Conservation (phyloP, 2,888 invertebrate species). For the Blomia tropicalis region DNA sequence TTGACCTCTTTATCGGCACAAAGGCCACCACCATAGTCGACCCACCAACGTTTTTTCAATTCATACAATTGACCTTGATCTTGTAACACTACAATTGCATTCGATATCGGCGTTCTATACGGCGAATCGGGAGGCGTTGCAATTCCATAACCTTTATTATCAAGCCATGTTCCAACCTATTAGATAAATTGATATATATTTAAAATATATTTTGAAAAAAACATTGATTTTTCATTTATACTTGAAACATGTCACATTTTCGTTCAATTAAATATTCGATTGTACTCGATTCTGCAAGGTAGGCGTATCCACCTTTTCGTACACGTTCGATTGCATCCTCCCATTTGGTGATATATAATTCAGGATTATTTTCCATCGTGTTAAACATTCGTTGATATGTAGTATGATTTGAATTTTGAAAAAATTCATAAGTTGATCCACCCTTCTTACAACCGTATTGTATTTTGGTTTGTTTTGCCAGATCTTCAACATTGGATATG, state of each 20-base stretch:
- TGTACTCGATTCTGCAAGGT: slow-evolving; percentile 39
- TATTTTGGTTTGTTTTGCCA: slow-evolving; percentile 30
- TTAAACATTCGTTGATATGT: slow-evolving; percentile 41
- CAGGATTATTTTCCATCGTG: slow-evolving; percentile 35
- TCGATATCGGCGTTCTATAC: slow-evolving; percentile 77
- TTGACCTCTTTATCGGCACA: slow-evolving; percentile 23
- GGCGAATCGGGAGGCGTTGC: slow-evolving; percentile 55
- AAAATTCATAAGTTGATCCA: slow-evolving; percentile 32
- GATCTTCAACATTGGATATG: slow-evolving; percentile 36
- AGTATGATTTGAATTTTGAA: slow-evolving; percentile 37
- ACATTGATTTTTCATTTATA: too few species aligned
- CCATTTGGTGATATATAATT: slow-evolving; percentile 36
- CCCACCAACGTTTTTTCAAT: slow-evolving; percentile 96
- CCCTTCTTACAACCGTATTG: slow-evolving; percentile 25
- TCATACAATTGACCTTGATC: slow-evolving; percentile 70
- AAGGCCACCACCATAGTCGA: slow-evolving; percentile 38
- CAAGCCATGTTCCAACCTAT: slow-evolving; percentile 34
- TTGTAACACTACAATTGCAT: slow-evolving; percentile 80
- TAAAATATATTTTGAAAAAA: too few species aligned
- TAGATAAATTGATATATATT: too few species aligned
- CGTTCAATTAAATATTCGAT: slow-evolving; percentile 40
- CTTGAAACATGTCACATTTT: slow-evolving; percentile 41
- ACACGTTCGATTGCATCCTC: slow-evolving; percentile 50
- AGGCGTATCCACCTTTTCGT: slow-evolving; percentile 39
- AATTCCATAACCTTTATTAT: slow-evolving; percentile 31